Evolutionary conservation across 2,797 vertebrate genomes (phyloP), one percentile per base, ranked within the genome.

Genomic region (Spinibarbus caldwelli): DNA sequence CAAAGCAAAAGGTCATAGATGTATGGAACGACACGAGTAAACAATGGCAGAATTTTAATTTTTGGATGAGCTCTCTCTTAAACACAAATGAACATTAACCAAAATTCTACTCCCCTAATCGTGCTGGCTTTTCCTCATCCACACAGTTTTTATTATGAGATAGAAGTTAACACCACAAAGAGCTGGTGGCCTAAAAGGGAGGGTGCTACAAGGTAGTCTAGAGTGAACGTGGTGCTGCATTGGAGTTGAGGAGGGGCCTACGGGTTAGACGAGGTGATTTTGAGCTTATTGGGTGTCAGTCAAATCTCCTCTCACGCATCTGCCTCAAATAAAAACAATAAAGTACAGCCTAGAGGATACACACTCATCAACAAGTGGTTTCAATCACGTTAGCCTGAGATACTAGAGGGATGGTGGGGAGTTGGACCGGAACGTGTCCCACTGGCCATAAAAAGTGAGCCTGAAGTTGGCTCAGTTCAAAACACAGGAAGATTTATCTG

Each of bases 321-420:
- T 75, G 76, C 17, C 59, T 83, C 67, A 78, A 85, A 71, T 72
- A 76, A 82, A 79, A 72, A 59, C 76, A 85, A 47, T 78, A 84
- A 84, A 71, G 76, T n/a, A 71, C 52, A 83, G 81, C 72, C 73
- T 75, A 67, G 62, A 85, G 76, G 72, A 87, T 80, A 83, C 67
- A 64, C 71, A 77, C 81, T 81, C 67, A 85, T 83, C 85, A 89
- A 86, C 82, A 87, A 89, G 87, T 89, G 87, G 83, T 89, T 87
- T 85, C 78, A 83, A 81, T 85, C 80, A 87, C 38, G 36, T 54
- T 62, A 49, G 73, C 49, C 72, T 73, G 59, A 82, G 59, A 86
- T 66, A 59, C 62, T 29, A 84, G 38, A 81, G 62, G 68, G 82
- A 83, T 54, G 79, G 73, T 8, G 31, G 75, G 76, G 52, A 45